Conservation (phyloP, 2,797 vertebrate genomes). For the Menidia menidia region DNA sequence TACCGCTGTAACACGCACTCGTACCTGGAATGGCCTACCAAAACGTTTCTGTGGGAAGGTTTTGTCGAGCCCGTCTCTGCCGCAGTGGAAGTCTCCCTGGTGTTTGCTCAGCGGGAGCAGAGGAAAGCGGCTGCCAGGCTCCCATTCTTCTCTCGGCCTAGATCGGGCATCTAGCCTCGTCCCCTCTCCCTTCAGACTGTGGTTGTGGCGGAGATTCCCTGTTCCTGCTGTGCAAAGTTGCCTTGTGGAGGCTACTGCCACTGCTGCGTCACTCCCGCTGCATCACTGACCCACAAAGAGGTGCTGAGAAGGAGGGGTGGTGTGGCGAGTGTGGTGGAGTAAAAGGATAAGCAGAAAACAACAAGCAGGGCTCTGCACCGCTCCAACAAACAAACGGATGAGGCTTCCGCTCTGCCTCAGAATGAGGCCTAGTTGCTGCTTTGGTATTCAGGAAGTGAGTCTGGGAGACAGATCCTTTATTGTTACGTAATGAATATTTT, state of each 20-base stretch:
- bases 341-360: constrained; percentile 72
- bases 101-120: constrained; percentile 61
- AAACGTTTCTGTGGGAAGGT: constrained; percentile 63
- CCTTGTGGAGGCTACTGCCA: constrained; percentile 71
- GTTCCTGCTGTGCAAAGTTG: constrained; percentile 65
- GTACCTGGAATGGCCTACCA: constrained; percentile 69
- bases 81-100: constrained; percentile 56
- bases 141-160: constrained; percentile 52
- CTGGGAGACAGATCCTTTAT: constrained; percentile 78
- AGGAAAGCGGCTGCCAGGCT: constrained; percentile 50
- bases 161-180: constrained; percentile 58
- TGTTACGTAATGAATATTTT: constrained; percentile 81
- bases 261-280: constrained; percentile 79
- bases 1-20: constrained; percentile 57
- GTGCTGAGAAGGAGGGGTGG: constrained; percentile 72
- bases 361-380: constrained; percentile 41
- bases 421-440: constrained; percentile 61
- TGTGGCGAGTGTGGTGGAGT: constrained; percentile 59
- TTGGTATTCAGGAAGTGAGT: constrained; percentile 79
- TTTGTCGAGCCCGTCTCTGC: constrained; percentile 52
- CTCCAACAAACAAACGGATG: constrained; percentile 64
- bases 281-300: constrained; percentile 79
- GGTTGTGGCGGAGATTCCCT: constrained; percentile 63
- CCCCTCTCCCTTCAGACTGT: constrained; percentile 45
- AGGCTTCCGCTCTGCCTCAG: constrained; percentile 59